A percentile compares a stretch with the other conserved stretches of the same genome.
Conservation (phyloP, 2,113 vertebrate species). For the Arizona elegans region DNA sequence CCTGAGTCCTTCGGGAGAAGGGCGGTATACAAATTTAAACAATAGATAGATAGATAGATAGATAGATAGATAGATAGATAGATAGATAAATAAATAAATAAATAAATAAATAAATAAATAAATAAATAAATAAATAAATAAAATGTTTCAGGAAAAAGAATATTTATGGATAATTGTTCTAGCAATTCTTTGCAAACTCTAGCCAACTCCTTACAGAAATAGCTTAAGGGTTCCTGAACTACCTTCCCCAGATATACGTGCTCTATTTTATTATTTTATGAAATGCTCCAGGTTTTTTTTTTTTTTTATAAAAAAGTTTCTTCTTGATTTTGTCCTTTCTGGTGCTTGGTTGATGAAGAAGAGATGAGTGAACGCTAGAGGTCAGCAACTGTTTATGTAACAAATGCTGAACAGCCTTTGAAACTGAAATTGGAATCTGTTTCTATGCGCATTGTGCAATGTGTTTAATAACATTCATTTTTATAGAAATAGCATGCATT, state of each 20-base stretch:
- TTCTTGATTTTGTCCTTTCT: background rate
- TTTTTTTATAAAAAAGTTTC: background rate
- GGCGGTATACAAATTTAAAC: too few species aligned
- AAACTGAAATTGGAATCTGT: background rate
- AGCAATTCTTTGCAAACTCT: background rate
- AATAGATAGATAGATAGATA: too few species aligned
- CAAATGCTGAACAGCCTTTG: background rate
- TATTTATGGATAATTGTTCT: background rate
- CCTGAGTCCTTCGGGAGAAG: too few species aligned
- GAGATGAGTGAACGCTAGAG: background rate
- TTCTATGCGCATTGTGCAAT: background rate
- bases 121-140: too few species aligned
- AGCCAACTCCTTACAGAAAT: background rate
- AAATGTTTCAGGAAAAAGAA: background rate
- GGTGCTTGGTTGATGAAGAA: background rate
- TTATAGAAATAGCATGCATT: background rate
- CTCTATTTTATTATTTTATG: background rate
- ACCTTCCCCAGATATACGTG: background rate
- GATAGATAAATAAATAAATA: too few species aligned
- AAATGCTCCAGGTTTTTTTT: too few species aligned
- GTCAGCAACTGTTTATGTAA: slow-evolving; percentile 3
- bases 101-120: too few species aligned
- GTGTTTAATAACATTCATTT: background rate
- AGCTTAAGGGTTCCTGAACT: background rate
- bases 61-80: too few species aligned